A percentile compares a stretch with the other conserved stretches of the same genome.
These are phyloP conservation scores for Megaceryle maxima DNA, from an alignment of 2,113 vertebrate genomes.

Conservation along the genomic window DNA sequence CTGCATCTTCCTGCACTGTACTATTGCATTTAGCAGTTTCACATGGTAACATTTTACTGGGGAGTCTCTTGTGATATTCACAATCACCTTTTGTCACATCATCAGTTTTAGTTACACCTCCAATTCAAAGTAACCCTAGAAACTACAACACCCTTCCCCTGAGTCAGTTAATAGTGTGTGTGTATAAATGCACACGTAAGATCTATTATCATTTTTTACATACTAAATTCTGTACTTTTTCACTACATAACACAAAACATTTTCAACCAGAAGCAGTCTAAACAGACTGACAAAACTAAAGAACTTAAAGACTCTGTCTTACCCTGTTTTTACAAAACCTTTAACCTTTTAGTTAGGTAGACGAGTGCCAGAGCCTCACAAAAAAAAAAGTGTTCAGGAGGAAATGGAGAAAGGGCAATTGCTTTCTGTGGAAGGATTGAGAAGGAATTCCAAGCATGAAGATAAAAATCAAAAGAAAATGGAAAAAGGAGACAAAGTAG, in stretches of 20 bases:
- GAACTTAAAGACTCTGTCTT: not conserved
- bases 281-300: not conserved
- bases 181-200: not conserved
- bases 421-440: not conserved
- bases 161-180: not conserved
- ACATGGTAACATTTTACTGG: not conserved
- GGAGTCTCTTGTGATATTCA: not conserved
- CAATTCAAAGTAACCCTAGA: not conserved
- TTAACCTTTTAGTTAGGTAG: not conserved
- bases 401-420: not conserved
- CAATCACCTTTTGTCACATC: not conserved
- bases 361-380: not conserved
- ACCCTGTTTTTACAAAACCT: not conserved
- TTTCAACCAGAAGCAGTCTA: not conserved
- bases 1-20: not conserved
- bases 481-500: not conserved
- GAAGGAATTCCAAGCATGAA: slow-evolving; percentile 6
- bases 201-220: not conserved
- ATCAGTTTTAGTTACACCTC: not conserved
- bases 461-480: slow-evolving; percentile 20
- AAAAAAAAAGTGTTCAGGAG: not conserved
- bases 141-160: not conserved
- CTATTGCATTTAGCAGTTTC: not conserved
- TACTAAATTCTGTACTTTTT: not conserved
- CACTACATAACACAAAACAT: not conserved